Base-by-base conservation (phyloP, 1,140 invertebrate genomes). In the Ceratina japonica region DNA sequence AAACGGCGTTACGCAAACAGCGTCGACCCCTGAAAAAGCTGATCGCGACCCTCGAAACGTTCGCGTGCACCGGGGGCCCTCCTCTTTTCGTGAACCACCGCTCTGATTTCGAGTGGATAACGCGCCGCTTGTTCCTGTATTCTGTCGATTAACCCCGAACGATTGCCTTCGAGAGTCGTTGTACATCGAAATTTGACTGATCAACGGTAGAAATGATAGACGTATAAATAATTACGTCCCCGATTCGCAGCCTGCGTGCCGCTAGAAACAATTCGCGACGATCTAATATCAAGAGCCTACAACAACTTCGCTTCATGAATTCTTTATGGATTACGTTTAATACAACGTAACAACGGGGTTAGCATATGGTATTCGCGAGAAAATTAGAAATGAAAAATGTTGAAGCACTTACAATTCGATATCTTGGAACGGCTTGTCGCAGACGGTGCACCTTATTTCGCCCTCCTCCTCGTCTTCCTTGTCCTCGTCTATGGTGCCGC, bases 341-440 rank as follows among this genome's bases (percentile, higher is more conserved):
- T 44, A 44, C 10, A 44, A 44, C 37, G 37, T 44, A 44, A 44
- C 37, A 7, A 8, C 37, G 5, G 37, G 10, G 37, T 44, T 44
- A 10, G 10, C 10, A 10, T 44, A 44, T 0, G 10, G 10, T 44
- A 44, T 44, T 44, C 37, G 37, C 37, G 2, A 44, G 37, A 44
- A 44, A 44, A 10, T 44, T 8, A 8, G 5, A 10, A 10, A 10
- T 44, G 37, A 44, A 44, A 44, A 12, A 24, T 51, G 62, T 51
- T 12, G 3, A 16, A 18, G 4, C 83, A 95, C 95, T 96, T 92
- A 96, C 96, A 93, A 91, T 87, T 96, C 95, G 84, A 96, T 93
- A 88, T 96, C 95, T 72, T 92, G 92, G 89, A 95, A 96, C 54
- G 94, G 94, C 89, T 95, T 95, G 89, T 96, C 95, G 88, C 96